These are phyloP conservation scores for Elymnias hypermnestra DNA, from an alignment of 1,140 invertebrate genomes.

Conservation along the genomic window DNA sequence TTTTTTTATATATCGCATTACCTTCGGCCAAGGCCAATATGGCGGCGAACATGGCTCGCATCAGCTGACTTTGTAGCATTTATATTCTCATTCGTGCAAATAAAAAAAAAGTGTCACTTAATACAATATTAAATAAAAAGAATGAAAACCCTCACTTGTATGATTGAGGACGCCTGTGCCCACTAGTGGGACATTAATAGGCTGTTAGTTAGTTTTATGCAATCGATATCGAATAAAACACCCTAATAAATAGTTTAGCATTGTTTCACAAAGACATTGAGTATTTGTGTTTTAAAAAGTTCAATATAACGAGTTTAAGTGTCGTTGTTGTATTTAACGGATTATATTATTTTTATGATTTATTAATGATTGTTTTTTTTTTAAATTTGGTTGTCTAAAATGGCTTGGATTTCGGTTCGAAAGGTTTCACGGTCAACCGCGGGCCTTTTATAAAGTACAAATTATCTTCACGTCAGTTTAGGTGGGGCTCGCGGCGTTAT, in stretches of 20 bases:
- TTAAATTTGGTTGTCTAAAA: slow-evolving; percentile 42
- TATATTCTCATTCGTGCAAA: too few relatives aligned
- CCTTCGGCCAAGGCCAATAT: too few relatives aligned
- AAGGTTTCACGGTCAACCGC: slow-evolving; percentile 18
- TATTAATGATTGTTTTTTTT: slow-evolving; percentile 57
- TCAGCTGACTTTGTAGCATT: too few relatives aligned
- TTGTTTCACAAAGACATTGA: slow-evolving; percentile 38
- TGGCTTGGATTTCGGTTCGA: slow-evolving; percentile 16
- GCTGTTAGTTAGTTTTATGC: too few relatives aligned
- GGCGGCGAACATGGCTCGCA: too few relatives aligned
- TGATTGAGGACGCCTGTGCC: too few relatives aligned
- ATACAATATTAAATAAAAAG: too few relatives aligned
- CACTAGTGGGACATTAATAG: too few relatives aligned
- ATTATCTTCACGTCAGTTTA: slow-evolving; percentile 59
- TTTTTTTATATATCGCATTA: too few relatives aligned
- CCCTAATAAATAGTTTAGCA: neutral
- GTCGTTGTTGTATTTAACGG: slow-evolving; percentile 72
- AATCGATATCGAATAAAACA: too few relatives aligned
- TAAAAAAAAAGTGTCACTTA: too few relatives aligned
- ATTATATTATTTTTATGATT: slow-evolving; percentile 57
- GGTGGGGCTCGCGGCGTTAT: slow-evolving; percentile 41
- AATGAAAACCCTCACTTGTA: too few relatives aligned
- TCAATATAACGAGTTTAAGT: slow-evolving; percentile 42
- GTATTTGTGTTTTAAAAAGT: slow-evolving; percentile 62
- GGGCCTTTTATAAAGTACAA: slow-evolving; percentile 63